Evolutionary conservation across 2,113 vertebrate species (phyloP), one percentile per base, ranked within the genome.

Genomic region (Calidris pygmaea): DNA sequence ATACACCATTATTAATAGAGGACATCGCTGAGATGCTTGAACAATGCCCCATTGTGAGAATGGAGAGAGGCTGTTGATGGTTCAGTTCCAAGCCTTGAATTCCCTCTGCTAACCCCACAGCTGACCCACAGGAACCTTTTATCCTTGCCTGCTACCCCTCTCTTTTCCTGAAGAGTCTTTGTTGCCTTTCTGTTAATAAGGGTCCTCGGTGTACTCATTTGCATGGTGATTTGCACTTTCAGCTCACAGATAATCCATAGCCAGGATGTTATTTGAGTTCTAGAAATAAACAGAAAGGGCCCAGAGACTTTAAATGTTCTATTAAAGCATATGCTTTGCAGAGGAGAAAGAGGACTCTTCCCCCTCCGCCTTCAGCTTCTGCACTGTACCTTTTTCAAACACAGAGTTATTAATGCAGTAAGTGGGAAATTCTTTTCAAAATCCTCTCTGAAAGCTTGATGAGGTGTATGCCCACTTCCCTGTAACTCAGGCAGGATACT

Each of bases 381-480:
- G 87, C 41, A n/a, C 19, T 73, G 26, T 45, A 80, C 48, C 56
- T 87, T 74, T 92, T 87, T 93, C 58, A 85, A 72, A 73, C 30
- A 34, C 23, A 17, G 63, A 20, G 45, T 82, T 89, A 95, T 78
- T 96, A 95, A 83, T 85, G 67, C 88, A 87, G 67, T 91, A 94
- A 90, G 83, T 19, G 48, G 91, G 80, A 97, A 96, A 95, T 95
- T 71, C 63, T 89, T 90, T 86, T 60, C 76, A 95, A 95, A 96
- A 96, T 95, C 91, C 89, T 84, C 59, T 91, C 85, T 96, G 95
- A 97, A 96, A 97, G 53, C 77, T 87, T 96, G 86, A 95, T 63
- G 65, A 95, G 83, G 85, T 95, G 47, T 39, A 91, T 95, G 87
- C 73, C 83, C 66, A 72, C 83, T 89, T 85, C 59, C 52, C 74